Evolutionary conservation across 1,140 invertebrate species (phyloP).

Genomic region (Nasonia giraulti): DNA sequence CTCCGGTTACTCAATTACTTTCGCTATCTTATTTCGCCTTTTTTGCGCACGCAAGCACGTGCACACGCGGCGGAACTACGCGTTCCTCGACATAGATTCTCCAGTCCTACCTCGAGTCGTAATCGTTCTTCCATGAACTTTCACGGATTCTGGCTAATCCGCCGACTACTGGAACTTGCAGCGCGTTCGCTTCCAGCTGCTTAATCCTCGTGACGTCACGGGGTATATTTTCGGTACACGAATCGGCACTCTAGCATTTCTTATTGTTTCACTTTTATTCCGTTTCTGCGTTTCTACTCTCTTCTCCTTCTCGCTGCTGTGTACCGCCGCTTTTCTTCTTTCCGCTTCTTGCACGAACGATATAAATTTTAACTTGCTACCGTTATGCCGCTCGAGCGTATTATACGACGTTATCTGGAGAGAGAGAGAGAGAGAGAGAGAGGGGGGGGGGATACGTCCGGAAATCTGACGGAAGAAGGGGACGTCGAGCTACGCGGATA

Average conservation of each 20-base stretch:
- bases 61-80: neutral
- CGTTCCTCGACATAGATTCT: neutral
- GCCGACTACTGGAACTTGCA: constrained; percentile 33
- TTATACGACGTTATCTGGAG: neutral
- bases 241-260: constrained; percentile 45
- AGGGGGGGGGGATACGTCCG: too few species aligned
- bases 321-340: neutral
- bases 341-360: neutral
- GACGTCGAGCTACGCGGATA: neutral
- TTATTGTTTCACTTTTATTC: constrained; percentile 22
- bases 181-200: constrained; percentile 19
- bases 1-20: neutral
- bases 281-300: neutral
- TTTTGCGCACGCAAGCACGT: neutral
- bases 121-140: constrained; percentile 47
- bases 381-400: neutral
- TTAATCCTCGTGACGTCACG: constrained; percentile 40
- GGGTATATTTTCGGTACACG: constrained; percentile 50
- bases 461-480: neutral
- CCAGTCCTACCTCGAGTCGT: neutral
- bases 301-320: neutral
- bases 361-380: constrained; percentile 19
- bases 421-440: too few species aligned
- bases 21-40: neutral
- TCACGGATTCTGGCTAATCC: constrained; percentile 40